These are phyloP conservation scores for Selene dorsalis DNA, from an alignment of 2,797 vertebrate species.

Conservation along the genomic window DNA sequence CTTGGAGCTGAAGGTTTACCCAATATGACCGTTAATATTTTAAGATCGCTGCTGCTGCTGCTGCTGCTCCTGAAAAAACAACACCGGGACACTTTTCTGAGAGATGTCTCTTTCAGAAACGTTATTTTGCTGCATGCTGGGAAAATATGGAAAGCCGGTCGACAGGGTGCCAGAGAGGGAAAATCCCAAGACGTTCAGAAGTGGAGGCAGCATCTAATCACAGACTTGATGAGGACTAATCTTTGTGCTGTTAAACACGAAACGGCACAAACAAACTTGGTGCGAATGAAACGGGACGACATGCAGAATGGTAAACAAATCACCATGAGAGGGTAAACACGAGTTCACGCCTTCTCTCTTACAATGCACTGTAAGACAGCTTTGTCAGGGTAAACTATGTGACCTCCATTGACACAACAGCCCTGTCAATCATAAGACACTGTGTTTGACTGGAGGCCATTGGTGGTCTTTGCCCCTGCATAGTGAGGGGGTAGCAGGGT, in stretches of 20 bases:
- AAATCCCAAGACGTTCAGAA: constrained; percentile 28
- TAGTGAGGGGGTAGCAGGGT: constrained; percentile 47
- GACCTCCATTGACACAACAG: constrained; percentile 68
- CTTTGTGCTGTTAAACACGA: constrained; percentile 10
- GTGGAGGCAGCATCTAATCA: constrained; percentile 41
- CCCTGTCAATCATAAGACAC: constrained; percentile 74
- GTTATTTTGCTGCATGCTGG: constrained; percentile 65
- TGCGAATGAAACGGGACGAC: not conserved
- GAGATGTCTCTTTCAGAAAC: constrained; percentile 60
- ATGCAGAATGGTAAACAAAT: constrained; percentile 29
- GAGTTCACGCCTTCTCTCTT: constrained; percentile 48
- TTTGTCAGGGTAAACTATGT: constrained; percentile 56
- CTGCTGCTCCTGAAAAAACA: no score
- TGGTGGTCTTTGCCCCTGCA: constrained; percentile 68
- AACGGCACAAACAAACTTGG: constrained; percentile 11
- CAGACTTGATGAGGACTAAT: constrained; percentile 41
- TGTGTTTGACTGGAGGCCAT: constrained; percentile 63
- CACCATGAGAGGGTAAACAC: constrained; percentile 35
- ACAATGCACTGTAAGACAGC: constrained; percentile 54
- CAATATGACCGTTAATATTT: constrained; percentile 70
- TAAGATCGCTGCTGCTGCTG: constrained; percentile 47
- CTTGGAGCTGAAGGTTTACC: constrained; percentile 58
- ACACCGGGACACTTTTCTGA: constrained; percentile 39
- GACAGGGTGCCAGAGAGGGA: constrained; percentile 50
- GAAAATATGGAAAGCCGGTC: constrained; percentile 59